Evolutionary conservation across 2,888 invertebrate species (phyloP).

Genomic region (Drosophila ezoana): DNA sequence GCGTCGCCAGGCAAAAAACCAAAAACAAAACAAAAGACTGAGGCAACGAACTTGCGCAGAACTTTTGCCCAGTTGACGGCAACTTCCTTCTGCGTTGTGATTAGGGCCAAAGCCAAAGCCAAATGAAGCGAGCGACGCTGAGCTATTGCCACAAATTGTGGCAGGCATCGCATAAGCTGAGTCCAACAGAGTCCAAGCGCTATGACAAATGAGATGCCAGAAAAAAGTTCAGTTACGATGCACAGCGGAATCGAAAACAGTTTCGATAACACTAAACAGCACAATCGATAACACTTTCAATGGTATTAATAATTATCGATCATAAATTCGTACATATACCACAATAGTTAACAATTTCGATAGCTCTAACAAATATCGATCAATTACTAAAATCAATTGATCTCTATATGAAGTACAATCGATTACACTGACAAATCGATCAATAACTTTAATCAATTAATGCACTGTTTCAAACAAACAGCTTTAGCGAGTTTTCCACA

Average conservation of each 20-base stretch:
- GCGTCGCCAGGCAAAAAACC: slow-evolving; percentile 16
- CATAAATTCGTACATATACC: no score
- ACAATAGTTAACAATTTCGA: no score
- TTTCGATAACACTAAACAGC: no score
- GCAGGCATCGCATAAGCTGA: slow-evolving; percentile 13
- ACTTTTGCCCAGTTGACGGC: slow-evolving; percentile 4
- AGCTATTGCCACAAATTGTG: slow-evolving; percentile 38
- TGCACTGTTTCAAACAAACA: no score
- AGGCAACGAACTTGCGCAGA: slow-evolving; percentile 48
- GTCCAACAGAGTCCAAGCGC: background rate
- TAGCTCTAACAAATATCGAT: no score
- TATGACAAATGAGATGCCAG: background rate
- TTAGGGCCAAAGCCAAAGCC: slow-evolving; percentile 37
- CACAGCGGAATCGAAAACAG: background rate
- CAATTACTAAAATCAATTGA: no score
- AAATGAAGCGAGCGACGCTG: slow-evolving; percentile 1
- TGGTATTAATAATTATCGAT: no score
- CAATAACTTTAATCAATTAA: no score
- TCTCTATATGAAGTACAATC: no score
- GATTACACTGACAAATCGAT: no score
- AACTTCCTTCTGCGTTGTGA: slow-evolving; percentile 4
- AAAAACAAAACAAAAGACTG: slow-evolving; percentile 25
- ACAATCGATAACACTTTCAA: no score
- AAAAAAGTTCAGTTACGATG: background rate
- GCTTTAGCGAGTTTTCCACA: no score